Conservation (phyloP, 2,797 vertebrate genomes). For the Erethizon dorsatum region DNA sequence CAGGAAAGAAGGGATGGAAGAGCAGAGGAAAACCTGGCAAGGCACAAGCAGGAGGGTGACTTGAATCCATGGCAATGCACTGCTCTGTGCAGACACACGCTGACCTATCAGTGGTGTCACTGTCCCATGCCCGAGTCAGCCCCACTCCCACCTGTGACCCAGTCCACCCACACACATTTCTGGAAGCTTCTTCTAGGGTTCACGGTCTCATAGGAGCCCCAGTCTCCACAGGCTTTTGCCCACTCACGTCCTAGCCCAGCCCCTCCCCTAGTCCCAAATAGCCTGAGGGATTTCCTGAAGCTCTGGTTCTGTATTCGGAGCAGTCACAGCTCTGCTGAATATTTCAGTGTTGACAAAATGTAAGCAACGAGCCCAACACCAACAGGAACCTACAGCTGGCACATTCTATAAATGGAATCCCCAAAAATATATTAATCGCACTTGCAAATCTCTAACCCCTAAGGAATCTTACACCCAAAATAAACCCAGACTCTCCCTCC, state of each 20-base stretch:
- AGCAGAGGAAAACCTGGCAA: not conserved
- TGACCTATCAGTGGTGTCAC: not conserved
- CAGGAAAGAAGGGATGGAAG: not conserved
- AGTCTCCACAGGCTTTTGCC: not conserved
- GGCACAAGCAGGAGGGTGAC: not conserved
- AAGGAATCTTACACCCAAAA: slow-evolving; percentile 91
- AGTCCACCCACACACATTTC: not conserved
- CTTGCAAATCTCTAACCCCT: slow-evolving; percentile 89
- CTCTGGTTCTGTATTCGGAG: not conserved
- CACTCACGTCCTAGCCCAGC: rapidly evolving
- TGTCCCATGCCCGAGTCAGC: not conserved
- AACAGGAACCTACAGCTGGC: slow-evolving; percentile 80
- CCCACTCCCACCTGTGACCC: not conserved
- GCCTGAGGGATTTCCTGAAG: not conserved
- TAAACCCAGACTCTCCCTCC: slow-evolving; percentile 83
- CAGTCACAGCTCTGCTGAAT: slow-evolving; percentile 67
- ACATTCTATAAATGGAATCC: slow-evolving; percentile 86
- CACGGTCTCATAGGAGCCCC: not conserved
- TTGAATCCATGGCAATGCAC: not conserved
- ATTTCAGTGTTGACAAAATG: slow-evolving; percentile 79
- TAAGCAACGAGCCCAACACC: slow-evolving; percentile 59
- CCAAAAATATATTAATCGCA: slow-evolving; percentile 83
- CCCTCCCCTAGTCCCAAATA: not conserved
- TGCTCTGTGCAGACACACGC: not conserved
- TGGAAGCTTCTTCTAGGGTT: not conserved